These are phyloP conservation scores for Gonioctena quinquepunctata DNA, from an alignment of 1,140 invertebrate species.

Conservation along the genomic window DNA sequence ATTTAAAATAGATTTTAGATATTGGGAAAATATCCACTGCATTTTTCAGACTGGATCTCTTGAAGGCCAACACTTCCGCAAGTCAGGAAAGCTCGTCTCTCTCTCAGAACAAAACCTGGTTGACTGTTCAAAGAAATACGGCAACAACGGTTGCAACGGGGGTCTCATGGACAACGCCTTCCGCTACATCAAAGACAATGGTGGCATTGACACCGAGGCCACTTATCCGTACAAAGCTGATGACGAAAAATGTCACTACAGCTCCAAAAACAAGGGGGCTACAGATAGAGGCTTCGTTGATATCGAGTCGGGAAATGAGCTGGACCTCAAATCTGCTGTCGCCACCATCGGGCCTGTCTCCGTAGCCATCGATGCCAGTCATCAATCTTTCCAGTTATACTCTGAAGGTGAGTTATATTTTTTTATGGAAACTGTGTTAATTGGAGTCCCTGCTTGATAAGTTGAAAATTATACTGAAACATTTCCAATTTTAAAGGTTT, in stretches of 20 bases:
- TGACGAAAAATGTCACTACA: slow-evolving; percentile 68
- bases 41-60: slow-evolving; percentile 83
- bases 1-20: too few species aligned
- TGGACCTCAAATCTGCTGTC: slow-evolving; percentile 75
- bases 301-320: slow-evolving; percentile 74
- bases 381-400: slow-evolving; percentile 70
- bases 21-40: too few species aligned
- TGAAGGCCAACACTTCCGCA: slow-evolving; percentile 93
- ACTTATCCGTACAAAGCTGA: slow-evolving; percentile 87
- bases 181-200: slow-evolving; percentile 88
- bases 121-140: slow-evolving; percentile 88
- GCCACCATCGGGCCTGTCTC: slow-evolving; percentile 87
- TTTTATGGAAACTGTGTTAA: neutral
- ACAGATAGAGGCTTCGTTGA: slow-evolving; percentile 85
- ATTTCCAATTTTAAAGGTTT: neutral
- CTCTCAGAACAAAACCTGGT: slow-evolving; percentile 97
- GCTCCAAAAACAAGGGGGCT: slow-evolving; percentile 73
- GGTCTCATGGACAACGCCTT: slow-evolving; percentile 94
- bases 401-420: slow-evolving; percentile 51
- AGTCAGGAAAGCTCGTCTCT: slow-evolving; percentile 81
- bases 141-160: slow-evolving; percentile 95
- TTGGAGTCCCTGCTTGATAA: neutral
- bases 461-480: neutral
- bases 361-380: slow-evolving; percentile 92
- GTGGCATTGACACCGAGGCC: slow-evolving; percentile 87